Conservation (phyloP, 2,888 invertebrate species). For the Acrobasis repandana region DNA sequence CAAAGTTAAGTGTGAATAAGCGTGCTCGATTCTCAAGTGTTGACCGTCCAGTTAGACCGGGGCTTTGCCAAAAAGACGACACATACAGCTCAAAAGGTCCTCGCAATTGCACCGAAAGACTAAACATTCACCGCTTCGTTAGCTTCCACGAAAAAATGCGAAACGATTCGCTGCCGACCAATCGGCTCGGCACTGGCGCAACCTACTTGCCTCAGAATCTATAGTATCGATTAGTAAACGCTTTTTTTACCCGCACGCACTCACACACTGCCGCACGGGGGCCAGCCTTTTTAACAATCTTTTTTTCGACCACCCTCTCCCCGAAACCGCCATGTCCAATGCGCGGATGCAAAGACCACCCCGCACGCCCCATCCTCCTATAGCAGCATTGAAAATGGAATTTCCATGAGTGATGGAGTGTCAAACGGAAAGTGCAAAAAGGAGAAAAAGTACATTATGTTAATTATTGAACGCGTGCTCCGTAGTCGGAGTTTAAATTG, state of each 20-base stretch:
- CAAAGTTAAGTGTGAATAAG: slow-evolving; percentile 72
- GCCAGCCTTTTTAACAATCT: slow-evolving; percentile 82
- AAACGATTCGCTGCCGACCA: slow-evolving; percentile 58
- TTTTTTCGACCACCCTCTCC: slow-evolving; percentile 78
- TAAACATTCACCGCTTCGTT: slow-evolving; percentile 76
- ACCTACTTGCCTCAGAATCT: slow-evolving; percentile 81
- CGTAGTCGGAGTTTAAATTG: slow-evolving; percentile 78
- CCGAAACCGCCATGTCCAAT: slow-evolving; percentile 80
- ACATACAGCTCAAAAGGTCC: slow-evolving; percentile 59
- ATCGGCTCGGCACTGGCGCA: slow-evolving; percentile 69
- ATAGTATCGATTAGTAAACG: slow-evolving; percentile 82
- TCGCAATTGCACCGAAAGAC: slow-evolving; percentile 61
- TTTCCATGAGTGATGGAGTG: slow-evolving; percentile 84
- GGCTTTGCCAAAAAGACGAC: slow-evolving; percentile 57
- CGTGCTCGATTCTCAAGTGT: slow-evolving; percentile 69
- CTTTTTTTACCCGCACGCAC: slow-evolving; percentile 80
- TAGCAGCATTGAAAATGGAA: slow-evolving; percentile 82
- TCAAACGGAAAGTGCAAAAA: slow-evolving; percentile 82
- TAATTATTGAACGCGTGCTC: slow-evolving; percentile 78
- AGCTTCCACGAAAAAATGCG: slow-evolving; percentile 63
- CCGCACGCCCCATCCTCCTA: slow-evolving; percentile 67
- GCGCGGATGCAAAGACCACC: slow-evolving; percentile 82
- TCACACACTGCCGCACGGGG: slow-evolving; percentile 77
- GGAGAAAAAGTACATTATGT: slow-evolving; percentile 82
- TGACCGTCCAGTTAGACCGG: slow-evolving; percentile 50